Evolutionary conservation across 2,113 vertebrate genomes (phyloP).

Genomic region (Hipposideros armiger): DNA sequence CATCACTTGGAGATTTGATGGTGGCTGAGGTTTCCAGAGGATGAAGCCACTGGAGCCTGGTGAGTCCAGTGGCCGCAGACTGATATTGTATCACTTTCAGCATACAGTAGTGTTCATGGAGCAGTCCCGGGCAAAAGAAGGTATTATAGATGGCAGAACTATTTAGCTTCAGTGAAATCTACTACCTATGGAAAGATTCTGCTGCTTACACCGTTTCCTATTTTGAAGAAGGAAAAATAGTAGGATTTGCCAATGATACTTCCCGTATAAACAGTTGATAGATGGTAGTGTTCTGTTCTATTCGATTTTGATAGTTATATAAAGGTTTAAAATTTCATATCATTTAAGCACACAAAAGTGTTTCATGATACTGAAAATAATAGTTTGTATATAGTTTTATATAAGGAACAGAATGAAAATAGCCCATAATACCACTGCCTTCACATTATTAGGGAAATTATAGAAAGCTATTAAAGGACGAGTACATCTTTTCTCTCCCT

Average conservation of each 20-base stretch:
- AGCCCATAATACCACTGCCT: not conserved
- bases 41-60: not conserved
- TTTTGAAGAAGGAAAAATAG: not conserved
- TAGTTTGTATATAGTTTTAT: not conserved
- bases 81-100: not conserved
- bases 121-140: not conserved
- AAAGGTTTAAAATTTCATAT: not conserved
- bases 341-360: not conserved
- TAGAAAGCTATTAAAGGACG: constrained; percentile 14
- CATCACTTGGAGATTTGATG: constrained; percentile 83
- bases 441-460: not conserved
- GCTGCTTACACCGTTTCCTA: not conserved
- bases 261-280: not conserved
- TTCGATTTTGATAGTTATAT: not conserved
- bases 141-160: not conserved
- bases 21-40: constrained; percentile 68
- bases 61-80: not conserved
- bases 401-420: constrained; percentile 39
- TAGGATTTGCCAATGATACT: not conserved
- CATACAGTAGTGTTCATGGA: not conserved
- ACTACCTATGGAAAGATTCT: not conserved
- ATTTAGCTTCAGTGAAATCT: not conserved
- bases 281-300: not conserved
- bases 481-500: not conserved
- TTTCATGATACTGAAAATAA: not conserved